Conservation (phyloP, 2,888 invertebrate genomes). For the Cataglyphis cursor region DNA sequence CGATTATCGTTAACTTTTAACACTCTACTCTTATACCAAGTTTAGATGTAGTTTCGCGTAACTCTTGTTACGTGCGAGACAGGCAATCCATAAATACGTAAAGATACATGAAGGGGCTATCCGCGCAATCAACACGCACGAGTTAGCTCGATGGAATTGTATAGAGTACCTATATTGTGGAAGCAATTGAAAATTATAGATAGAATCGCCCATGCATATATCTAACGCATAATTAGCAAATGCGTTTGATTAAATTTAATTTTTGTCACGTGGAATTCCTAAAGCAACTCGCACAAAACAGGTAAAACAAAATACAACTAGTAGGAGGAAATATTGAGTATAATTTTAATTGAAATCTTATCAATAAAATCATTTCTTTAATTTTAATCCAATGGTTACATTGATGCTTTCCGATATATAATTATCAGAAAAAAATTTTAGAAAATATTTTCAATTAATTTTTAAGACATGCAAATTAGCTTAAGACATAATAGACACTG, state of each 20-base stretch:
- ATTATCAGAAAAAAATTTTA: background rate
- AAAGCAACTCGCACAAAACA: background rate
- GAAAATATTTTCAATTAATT: background rate
- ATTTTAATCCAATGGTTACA: background rate
- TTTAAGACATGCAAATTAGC: background rate
- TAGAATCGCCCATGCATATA: background rate
- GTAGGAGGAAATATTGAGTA: background rate
- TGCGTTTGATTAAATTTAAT: background rate
- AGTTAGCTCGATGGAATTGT: background rate
- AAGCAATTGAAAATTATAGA: conserved; percentile 14
- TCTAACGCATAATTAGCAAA: background rate
- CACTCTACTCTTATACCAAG: background rate
- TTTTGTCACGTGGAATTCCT: background rate
- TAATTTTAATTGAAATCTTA: background rate
- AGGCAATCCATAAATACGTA: conserved; percentile 16
- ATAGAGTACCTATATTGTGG: background rate
- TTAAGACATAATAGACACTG: background rate
- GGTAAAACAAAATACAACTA: background rate
- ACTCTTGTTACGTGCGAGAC: conserved; percentile 9
- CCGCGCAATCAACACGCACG: background rate
- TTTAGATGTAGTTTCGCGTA: conserved; percentile 27
- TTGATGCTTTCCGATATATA: background rate
- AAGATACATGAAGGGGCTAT: background rate
- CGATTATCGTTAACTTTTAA: conserved; percentile 55
- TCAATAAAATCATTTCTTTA: background rate